Base-by-base conservation (phyloP, 2,888 invertebrate genomes). In the Xylophagus ater region DNA sequence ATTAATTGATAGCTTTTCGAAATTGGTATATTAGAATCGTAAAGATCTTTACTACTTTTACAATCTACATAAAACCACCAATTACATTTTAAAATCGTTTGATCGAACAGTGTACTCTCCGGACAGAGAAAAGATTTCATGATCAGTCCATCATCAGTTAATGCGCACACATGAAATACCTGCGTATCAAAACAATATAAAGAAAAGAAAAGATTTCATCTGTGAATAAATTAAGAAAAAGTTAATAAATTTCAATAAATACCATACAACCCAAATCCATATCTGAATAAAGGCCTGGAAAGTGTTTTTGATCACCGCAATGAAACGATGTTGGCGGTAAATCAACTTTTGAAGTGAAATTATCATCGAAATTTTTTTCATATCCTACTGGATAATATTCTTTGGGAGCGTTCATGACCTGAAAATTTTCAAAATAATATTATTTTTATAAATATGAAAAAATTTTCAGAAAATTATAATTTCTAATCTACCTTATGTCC, bases 51-150 rank as follows among this genome's bases (percentile, higher is more conserved):
- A 15, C 87, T 85, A 39, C 76, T 74, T 60, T 83, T 82, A 64
- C 90, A 90, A 58, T 89, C 88, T 0, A 89, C 88, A 60, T 88
- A 89, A 68, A 89, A 87, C 86, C 87, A 89, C 88, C 88, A 89
- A 61, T 89, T 89, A 64, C 90, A 90, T 58, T 88, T 88, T 4
- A 90, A 71, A 46, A 90, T 84, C 15, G 86, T 85, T 62, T 89
- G 89, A 56, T 90, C 89, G 63, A 90, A 90, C 37, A 89, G 71
- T 0, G 90, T 90, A 20, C 85, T 88, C 60, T 89, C 87, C 0
- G 89, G 89, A 56, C 89, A 90, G 31, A 88, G 71, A 66, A 90
- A 90, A 33, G 88, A 88, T 62, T 89, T 89, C 78, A 87, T 86
- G 35, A 89, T 84, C 40, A 88, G 69, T 1, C 88, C 88, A 49